Conservation (phyloP, 2,113 vertebrate species). For the Turdus rufiventris region DNA sequence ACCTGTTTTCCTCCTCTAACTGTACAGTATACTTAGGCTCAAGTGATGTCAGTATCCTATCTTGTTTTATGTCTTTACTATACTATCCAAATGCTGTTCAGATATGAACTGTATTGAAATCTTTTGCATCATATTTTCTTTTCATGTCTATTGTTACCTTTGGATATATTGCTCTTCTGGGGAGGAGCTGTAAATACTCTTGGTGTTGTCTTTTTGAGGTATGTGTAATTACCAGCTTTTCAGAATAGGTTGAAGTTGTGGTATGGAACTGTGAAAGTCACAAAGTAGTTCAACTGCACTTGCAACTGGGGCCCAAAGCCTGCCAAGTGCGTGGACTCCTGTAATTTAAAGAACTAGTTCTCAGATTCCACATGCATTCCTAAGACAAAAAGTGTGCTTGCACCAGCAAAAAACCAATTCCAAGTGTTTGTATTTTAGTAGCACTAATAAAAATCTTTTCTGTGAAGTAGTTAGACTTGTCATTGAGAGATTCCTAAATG, state of each 20-base stretch:
- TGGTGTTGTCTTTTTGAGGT: neutral
- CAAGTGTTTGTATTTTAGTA: neutral
- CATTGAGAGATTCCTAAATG: neutral
- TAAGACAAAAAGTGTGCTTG: neutral
- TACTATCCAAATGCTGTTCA: constrained; percentile 4
- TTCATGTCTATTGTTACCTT: neutral
- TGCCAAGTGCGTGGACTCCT: neutral
- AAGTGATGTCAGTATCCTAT: neutral
- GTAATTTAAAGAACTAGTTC: neutral
- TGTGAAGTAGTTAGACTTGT: neutral
- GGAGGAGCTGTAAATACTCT: neutral
- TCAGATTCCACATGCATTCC: neutral
- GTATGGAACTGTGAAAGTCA: neutral
- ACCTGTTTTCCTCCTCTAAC: neutral
- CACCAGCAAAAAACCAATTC: neutral
- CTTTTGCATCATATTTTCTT: neutral
- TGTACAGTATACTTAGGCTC: neutral
- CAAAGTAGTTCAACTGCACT: neutral
- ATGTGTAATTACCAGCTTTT: neutral
- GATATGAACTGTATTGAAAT: neutral
- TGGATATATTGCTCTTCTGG: neutral
- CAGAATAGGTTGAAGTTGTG: neutral
- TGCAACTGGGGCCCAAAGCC: neutral
- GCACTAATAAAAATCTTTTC: neutral
- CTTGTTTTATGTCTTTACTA: neutral